Evolutionary conservation across 2,797 vertebrate genomes (phyloP).

Genomic region (Crax fasciolata): DNA sequence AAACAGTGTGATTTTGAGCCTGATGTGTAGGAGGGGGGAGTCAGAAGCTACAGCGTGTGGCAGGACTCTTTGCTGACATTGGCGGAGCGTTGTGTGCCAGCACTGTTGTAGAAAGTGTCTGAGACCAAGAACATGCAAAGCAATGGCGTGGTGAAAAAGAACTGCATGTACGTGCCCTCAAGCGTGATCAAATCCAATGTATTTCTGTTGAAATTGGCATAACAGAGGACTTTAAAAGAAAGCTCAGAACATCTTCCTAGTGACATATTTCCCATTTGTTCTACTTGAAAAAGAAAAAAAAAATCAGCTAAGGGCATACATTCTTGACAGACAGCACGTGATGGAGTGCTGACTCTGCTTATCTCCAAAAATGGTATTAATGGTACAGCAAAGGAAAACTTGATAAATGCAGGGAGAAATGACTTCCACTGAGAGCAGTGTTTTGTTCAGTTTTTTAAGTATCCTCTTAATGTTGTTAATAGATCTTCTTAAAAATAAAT

Average conservation of each 20-base stretch:
- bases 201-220: not conserved
- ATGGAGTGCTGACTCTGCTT: not conserved
- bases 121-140: not conserved
- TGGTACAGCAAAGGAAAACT: not conserved
- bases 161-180: not conserved
- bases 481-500: conserved; percentile 56
- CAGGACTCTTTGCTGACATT: conserved; percentile 44
- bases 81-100: conserved; percentile 11
- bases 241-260: not conserved
- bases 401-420: conserved; percentile 33
- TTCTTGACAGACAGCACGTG: conserved; percentile 23
- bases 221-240: not conserved
- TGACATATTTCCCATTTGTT: not conserved
- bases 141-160: not conserved
- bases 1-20: conserved; percentile 5
- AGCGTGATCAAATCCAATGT: not conserved
- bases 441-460: conserved; percentile 38
- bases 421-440: not conserved
- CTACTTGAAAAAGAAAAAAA: not conserved
- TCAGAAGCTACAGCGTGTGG: not conserved
- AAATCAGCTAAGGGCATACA: not conserved
- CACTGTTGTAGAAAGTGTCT: not conserved
- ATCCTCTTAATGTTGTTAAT: conserved; percentile 47
- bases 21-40: not conserved
- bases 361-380: conserved; percentile 1